Base-by-base conservation (phyloP, 2,797 vertebrate species). In the Ptychobarbus kaznakovi region DNA sequence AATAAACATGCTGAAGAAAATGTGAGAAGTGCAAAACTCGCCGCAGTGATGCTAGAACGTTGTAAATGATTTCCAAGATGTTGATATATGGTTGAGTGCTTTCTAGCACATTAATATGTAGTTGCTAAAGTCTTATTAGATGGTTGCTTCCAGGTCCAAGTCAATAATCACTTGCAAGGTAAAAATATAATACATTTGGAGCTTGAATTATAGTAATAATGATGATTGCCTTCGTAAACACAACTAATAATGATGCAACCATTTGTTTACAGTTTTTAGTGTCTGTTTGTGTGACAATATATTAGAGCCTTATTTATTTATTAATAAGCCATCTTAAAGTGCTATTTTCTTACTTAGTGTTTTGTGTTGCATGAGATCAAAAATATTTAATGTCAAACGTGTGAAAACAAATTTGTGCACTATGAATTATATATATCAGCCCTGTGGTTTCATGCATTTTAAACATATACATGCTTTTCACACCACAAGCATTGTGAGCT, bases 401-500 rank as follows among this genome's bases (percentile, higher is more conserved):
- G 28, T 73, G 77, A 13, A 38, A 66, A 18, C 3, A 81, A 38
- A 66, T 49, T 66, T 1, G 10, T 81, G 70, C 28, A 44, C 66
- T 49, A 51, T 65, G 51, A 25, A 9, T 25, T 76, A 42, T 44
- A 49, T 32, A 32, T 32, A 49, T 51, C 44, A 89, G 63, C 44
- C 69, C 61, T 83, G 80, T 80, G 82, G 88, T 82, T 85, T 88
- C 63, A 66, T 25, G 8, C 78, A 44, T 80, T 22, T 80, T 22
- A 44, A 80, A 66, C 11, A 68, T 35, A 65, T 2, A 74, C 20
- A 53, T 22, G 32, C 32, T 38, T 3, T n/a, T 76, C 18, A 76
- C 6, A 0, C 32, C 18, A 46, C 61, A 28, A 13, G 58, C 77
- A 66, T 1, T 1, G 42, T 16, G 15, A 20, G 70, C 3, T 8